Evolutionary conservation across 2,797 vertebrate genomes (phyloP), one percentile per base, ranked within the genome.

Genomic region (Hydrocynus forskahlii): DNA sequence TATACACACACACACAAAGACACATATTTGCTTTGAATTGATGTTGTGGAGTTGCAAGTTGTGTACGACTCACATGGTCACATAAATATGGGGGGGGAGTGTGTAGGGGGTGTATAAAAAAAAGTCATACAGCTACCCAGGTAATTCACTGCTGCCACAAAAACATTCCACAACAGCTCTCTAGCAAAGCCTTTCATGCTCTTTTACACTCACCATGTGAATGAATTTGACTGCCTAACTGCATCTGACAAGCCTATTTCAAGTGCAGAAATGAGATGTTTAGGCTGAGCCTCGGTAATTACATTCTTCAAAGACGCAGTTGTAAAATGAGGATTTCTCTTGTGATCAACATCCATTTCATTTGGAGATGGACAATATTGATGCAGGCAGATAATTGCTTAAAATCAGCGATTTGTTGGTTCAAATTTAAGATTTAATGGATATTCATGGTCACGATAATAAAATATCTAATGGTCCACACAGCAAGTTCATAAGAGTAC

Each of bases 1-100:
- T 55, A 75, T 81, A 84, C 81, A 76, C 48, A 63, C 85, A 85
- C 81, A 84, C 81, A 83, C n/a, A n/a, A 74, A 86, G 80, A 84
- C 84, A 83, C 81, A 83, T 84, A 86, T 88, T 88, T 90, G 83
- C 84, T 81, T 81, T 70, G 84, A 87, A 87, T 87, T 84, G 83
- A 86, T 84, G 83, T 87, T 87, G 78, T 73, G 76, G 82, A 86
- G 77, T 81, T 76, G 70, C n/a, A 75, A 75, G 80, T 75, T 86
- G 76, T 73, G 38, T 72, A 75, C 76, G 21, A 76, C 83, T 81
- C 55, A 63, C 81, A 71, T 83, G 82, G 78, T 70, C 80, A 70
- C 77, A 83, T 81, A 87, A 84, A 88, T 73, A 87, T 79, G n/a
- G 73, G 71, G 79, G 60, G 63, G 48, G 69, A 76, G 38, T 48